Evolutionary conservation across 2,113 vertebrate species (phyloP).

Genomic region (Vicugna pacos): DNA sequence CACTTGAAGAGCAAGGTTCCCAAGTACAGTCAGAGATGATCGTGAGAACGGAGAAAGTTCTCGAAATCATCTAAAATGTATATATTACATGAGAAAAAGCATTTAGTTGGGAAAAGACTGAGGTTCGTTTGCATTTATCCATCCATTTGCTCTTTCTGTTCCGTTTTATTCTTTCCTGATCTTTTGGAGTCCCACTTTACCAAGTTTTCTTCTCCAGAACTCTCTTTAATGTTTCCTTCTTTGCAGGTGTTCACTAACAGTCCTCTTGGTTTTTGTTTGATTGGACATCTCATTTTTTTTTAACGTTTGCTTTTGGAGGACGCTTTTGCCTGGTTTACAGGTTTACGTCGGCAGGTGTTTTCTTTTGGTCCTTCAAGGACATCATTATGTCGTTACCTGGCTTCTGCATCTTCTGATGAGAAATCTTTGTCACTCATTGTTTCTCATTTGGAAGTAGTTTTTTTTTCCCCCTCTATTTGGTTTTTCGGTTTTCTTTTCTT

Average conservation of each 20-base stretch:
- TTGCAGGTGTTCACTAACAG: conserved; percentile 27
- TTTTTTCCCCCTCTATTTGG: background rate
- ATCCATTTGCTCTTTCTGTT: background rate
- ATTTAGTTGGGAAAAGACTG: background rate
- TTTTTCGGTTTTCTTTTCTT: conserved; percentile 4
- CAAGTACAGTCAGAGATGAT: background rate
- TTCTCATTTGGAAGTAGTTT: background rate
- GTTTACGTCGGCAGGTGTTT: conserved; percentile 47
- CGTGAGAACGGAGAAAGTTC: background rate
- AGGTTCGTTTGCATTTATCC: background rate
- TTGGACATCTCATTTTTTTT: conserved; percentile 18
- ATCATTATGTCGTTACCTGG: background rate
- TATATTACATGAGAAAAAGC: background rate
- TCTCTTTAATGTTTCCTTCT: conserved; percentile 13
- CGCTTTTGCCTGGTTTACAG: conserved; percentile 45
- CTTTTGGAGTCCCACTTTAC: background rate
- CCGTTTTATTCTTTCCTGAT: background rate
- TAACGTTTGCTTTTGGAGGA: conserved; percentile 33
- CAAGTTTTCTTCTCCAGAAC: background rate
- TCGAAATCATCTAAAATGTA: background rate
- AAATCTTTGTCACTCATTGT: background rate
- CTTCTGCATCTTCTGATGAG: conserved; percentile 4
- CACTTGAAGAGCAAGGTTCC: background rate
- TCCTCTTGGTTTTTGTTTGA: conserved; percentile 53
- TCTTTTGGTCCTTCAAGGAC: conserved; percentile 23